Percentiles rank a stretch among this genome's conserved stretches.
These are phyloP conservation scores for Maccullochella peelii DNA, from an alignment of 2,113 vertebrate genomes.

Conservation along the genomic window DNA sequence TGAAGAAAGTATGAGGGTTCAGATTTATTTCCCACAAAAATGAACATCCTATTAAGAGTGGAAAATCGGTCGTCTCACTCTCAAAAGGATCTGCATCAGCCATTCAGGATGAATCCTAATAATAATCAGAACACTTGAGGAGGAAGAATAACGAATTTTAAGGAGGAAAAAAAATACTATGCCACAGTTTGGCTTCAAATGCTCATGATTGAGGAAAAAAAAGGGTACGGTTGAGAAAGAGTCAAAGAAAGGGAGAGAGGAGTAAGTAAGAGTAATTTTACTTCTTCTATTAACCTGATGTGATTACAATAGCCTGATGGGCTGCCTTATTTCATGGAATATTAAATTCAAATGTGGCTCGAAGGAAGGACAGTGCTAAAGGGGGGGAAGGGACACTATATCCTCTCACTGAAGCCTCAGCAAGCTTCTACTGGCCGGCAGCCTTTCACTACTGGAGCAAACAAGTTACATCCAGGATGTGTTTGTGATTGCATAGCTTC, in stretches of 20 bases:
- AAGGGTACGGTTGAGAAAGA: constrained; percentile 62
- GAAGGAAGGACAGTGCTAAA: constrained; percentile 90
- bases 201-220: no score
- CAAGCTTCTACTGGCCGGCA: constrained; percentile 31
- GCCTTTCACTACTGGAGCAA: constrained; percentile 43
- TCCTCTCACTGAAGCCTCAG: constrained; percentile 46
- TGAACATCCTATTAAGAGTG: constrained; percentile 92
- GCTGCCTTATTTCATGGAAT: constrained; percentile 97
- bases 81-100: constrained; percentile 90
- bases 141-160: constrained; percentile 84
- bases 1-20: constrained; percentile 61
- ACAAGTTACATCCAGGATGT: constrained; percentile 48
- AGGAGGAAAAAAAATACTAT: constrained; percentile 70
- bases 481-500: constrained; percentile 4
- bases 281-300: constrained; percentile 97
- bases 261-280: constrained; percentile 90
- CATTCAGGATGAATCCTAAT: constrained; percentile 90
- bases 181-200: constrained; percentile 88
- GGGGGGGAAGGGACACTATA: constrained; percentile 57
- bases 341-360: constrained; percentile 97
- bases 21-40: constrained; percentile 85
- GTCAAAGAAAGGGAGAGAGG: constrained; percentile 62
- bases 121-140: constrained; percentile 85
- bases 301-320: constrained; percentile 94
- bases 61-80: constrained; percentile 91